A percentile compares a stretch with the other conserved stretches of the same genome.
Conservation (phyloP, 2,113 vertebrate species). For the Marmota monax region DNA sequence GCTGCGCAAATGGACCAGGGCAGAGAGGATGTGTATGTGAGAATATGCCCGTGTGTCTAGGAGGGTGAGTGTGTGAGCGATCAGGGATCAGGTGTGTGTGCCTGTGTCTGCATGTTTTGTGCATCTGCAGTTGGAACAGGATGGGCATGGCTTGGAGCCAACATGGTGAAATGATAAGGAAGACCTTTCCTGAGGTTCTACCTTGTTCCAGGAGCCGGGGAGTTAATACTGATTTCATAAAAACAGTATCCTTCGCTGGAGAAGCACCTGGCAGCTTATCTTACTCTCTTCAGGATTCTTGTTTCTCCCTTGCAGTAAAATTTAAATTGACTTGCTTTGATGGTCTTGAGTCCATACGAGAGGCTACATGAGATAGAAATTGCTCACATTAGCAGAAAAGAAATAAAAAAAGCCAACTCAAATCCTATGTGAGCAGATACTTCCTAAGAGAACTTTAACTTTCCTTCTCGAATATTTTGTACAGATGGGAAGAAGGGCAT, state of each 20-base stretch:
- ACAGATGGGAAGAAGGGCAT: background rate
- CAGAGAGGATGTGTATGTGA: background rate
- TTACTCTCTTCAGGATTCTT: conserved; percentile 42
- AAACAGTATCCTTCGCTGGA: conserved; percentile 1
- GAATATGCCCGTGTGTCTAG: background rate
- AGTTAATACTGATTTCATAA: conserved; percentile 46
- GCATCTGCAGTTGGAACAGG: background rate
- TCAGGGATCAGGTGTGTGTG: background rate
- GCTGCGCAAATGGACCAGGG: background rate
- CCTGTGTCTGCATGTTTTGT: background rate
- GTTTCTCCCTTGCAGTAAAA: conserved; percentile 30
- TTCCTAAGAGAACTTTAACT: background rate
- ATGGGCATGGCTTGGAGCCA: background rate
- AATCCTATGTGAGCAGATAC: background rate
- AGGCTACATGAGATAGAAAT: conserved; percentile 23
- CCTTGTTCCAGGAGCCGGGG: conserved; percentile 28
- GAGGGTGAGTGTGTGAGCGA: background rate
- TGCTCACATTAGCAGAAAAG: conserved; percentile 49
- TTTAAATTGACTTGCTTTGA: conserved; percentile 62
- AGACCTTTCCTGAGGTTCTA: background rate
- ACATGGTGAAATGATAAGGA: background rate
- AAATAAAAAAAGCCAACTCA: background rate
- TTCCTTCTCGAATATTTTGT: conserved; percentile 36
- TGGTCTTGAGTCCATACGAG: background rate
- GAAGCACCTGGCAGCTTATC: conserved; percentile 43